Base-by-base conservation (phyloP, 2,888 invertebrate genomes). In the Scotopteryx bipunctaria region DNA sequence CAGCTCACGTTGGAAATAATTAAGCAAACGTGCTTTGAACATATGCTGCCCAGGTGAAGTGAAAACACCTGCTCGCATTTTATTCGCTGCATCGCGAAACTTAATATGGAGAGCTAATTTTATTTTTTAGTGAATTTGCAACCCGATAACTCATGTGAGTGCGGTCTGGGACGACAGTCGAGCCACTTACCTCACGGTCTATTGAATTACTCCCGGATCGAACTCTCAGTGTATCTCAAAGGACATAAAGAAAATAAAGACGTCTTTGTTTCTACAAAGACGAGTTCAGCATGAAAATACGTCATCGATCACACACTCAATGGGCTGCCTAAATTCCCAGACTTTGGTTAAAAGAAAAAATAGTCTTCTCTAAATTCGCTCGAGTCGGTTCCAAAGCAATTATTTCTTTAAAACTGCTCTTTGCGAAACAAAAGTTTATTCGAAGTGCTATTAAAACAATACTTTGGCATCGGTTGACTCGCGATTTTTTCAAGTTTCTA, bases 31-130 rank as follows among this genome's bases (percentile, higher is more conserved):
- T 73, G 73, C 75, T 75, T 64, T 67, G 67, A 79, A 81, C 84
- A 86, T 78, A 83, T 84, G 87, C 72, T 73, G 71, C 70, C 84
- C 89, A 88, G 89, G 86, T 89, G 88, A 80, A 72, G 52, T 64
- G 61, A 63, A 57, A 61, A 67, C 87, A 88, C 86, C 89, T 89
- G 89, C 81, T 71, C 69, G 65, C 65, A 76, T 74, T 78, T 74
- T 78, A 76, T 77, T 76, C 69, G 61, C 68, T 67, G 74, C 62
- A 60, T 52, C 68, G 78, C 69, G 88, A 86, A 89, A 90, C 74
- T 83, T 86, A 85, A 90, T 89, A 87, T 76, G 72, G 66, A 63
- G 71, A 74, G 79, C 78, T 73, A 77, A 74, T 78, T 84, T 78
- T 76, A 72, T 67, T 67, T 63, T 70, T 73, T 75, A 71, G 68